Evolutionary conservation across 2,888 invertebrate genomes (phyloP), one percentile per base, ranked within the genome.

Genomic region (Microplitis deprimator): DNA sequence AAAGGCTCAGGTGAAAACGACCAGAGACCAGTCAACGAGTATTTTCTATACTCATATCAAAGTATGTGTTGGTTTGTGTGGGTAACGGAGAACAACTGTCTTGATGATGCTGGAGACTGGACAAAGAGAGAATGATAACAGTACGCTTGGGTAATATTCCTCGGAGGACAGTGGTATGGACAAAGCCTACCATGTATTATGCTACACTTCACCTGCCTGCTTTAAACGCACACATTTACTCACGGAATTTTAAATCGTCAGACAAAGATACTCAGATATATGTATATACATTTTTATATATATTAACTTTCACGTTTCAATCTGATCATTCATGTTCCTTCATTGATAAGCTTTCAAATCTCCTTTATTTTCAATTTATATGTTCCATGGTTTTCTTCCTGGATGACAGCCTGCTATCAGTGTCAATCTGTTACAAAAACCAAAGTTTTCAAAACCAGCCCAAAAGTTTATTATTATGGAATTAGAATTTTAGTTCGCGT

Each of bases 1-100:
- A 79, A 77, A 68, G 73, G 78, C 77, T 77, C 79, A 80, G 77
- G 81, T 81, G 71, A 77, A 74, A 77, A 77, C 74, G 71, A 75
- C 59, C 68, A 60, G 65, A 65, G 20, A 65, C 20, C 65, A 65
- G 65, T 29, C 38, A 65, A 38, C 29, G 29, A 29, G 29, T 29
- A 29, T 29, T 29, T 29, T 29, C 29, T 29, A 29, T 29, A 29
- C 29, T 29, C 29, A 29, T 29, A 29, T 29, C 29, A 29, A 29
- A 29, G 29, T 65, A 68, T 70, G 20, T 17, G 62, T 50, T 38
- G 65, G 65, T 71, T 17, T 68, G 38, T 69, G 67, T 39, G 60
- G 13, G 70, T 20, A 41, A 67, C 29, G 29, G 29, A 29, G 29
- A 29, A 29, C 29, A 29, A 29, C 29, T 29, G 29, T 29, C 29